A percentile compares a stretch with the other conserved stretches of the same genome.
These are phyloP conservation scores for Patella ulyssiponensis DNA, from an alignment of 2,888 invertebrate genomes.

Conservation along the genomic window DNA sequence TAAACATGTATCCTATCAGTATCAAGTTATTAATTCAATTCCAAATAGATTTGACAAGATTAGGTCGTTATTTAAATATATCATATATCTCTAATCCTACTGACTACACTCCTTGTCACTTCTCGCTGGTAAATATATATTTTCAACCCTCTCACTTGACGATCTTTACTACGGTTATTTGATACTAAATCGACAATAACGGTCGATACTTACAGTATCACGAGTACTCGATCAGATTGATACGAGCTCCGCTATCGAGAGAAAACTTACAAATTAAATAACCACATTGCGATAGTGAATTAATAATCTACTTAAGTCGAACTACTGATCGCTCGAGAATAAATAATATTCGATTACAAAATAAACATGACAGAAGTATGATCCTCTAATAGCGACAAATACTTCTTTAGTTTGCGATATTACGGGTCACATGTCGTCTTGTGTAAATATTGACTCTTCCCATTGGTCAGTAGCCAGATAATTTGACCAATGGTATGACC, in stretches of 20 bases:
- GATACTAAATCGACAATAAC: too few relatives aligned
- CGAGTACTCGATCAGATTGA: too few relatives aligned
- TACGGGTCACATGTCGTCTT: background rate
- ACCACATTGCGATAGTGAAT: background rate
- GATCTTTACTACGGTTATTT: too few relatives aligned
- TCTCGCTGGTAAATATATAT: too few relatives aligned
- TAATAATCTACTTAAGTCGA: background rate
- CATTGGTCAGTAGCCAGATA: conserved; percentile 1
- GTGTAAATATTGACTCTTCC: background rate
- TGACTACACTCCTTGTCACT: too few relatives aligned
- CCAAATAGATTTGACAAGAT: too few relatives aligned
- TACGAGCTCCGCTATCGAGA: background rate
- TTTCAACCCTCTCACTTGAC: too few relatives aligned
- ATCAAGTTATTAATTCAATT: too few relatives aligned
- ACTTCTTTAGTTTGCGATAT: background rate
- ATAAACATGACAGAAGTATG: background rate
- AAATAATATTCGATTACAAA: conserved; percentile 5
- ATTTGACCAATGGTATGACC: background rate
- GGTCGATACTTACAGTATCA: too few relatives aligned
- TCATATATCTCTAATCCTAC: too few relatives aligned
- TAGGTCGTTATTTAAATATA: too few relatives aligned
- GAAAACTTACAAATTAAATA: background rate
- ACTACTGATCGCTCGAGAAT: conserved; percentile 1
- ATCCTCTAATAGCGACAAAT: conserved; percentile 1
- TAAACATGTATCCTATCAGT: too few relatives aligned